These are phyloP conservation scores for Macropis europaea DNA, from an alignment of 2,888 invertebrate species.

Conservation along the genomic window DNA sequence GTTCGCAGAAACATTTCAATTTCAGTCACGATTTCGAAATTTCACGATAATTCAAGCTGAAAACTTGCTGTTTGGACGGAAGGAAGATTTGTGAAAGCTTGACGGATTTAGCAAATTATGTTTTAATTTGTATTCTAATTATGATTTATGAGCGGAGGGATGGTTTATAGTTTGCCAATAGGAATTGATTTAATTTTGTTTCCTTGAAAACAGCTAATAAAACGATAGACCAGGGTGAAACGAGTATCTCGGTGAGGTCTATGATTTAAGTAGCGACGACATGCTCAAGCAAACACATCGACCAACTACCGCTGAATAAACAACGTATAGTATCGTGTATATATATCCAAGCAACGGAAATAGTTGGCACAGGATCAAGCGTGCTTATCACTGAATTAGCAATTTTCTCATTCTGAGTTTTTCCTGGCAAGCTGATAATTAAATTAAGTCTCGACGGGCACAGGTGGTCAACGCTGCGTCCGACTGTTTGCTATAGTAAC, in stretches of 20 bases:
- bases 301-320: constrained; percentile 40
- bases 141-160: too few relatives aligned
- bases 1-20: too few relatives aligned
- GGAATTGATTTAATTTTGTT: too few relatives aligned
- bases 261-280: constrained; percentile 17
- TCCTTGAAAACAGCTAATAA: neutral
- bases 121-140: too few relatives aligned
- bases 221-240: neutral
- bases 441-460: constrained; percentile 29
- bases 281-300: constrained; percentile 18
- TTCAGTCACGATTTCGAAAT: too few relatives aligned
- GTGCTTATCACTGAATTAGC: constrained; percentile 48
- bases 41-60: too few relatives aligned
- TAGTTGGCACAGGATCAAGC: constrained; percentile 32
- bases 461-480: constrained; percentile 28
- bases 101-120: too few relatives aligned
- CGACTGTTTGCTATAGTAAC: too few relatives aligned
- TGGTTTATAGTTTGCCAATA: too few relatives aligned
- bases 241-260: neutral
- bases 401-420: constrained; percentile 41
- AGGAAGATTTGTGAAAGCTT: too few relatives aligned
- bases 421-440: constrained; percentile 38
- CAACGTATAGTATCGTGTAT: constrained; percentile 27
- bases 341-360: constrained; percentile 18
- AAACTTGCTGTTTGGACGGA: too few relatives aligned